These are phyloP conservation scores for Anagrus nilaparvatae DNA, from an alignment of 1,140 invertebrate species.

Conservation along the genomic window DNA sequence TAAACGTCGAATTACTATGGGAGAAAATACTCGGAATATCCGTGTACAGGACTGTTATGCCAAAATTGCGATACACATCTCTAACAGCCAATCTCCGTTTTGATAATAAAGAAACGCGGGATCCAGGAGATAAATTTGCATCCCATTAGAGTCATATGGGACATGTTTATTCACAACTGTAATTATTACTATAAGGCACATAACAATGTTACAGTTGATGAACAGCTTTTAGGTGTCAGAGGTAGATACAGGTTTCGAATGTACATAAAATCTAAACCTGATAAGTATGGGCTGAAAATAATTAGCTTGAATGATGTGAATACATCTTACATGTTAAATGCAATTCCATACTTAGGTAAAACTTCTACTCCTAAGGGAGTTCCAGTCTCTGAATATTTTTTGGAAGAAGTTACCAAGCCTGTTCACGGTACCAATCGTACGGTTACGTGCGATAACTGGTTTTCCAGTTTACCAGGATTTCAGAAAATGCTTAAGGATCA, in stretches of 20 bases:
- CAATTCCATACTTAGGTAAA: no score
- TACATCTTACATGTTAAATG: constrained; percentile 10
- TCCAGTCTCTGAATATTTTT: constrained; percentile 1
- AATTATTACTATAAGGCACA: constrained; percentile 23
- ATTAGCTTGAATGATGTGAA: constrained; percentile 7
- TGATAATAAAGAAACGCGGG: constrained; percentile 19
- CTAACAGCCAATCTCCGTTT: constrained; percentile 22
- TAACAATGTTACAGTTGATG: constrained; percentile 29
- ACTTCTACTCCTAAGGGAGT: no score
- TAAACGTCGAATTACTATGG: no score
- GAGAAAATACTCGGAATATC: no score
- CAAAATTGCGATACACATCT: constrained; percentile 19
- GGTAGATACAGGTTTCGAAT: constrained; percentile 33
- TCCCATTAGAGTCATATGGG: constrained; percentile 26
- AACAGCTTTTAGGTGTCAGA: constrained; percentile 33
- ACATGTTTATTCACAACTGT: constrained; percentile 31
- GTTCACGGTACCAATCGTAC: constrained; percentile 27
- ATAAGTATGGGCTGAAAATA: constrained; percentile 20
- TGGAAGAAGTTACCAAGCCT: constrained; percentile 21
- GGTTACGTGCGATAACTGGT: constrained; percentile 35
- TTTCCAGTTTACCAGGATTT: constrained; percentile 29
- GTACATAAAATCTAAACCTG: constrained; percentile 40
- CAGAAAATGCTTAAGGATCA: constrained; percentile 23
- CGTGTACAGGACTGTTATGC: no score
- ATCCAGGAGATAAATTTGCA: constrained; percentile 17